Conservation (phyloP, 2,888 invertebrate genomes). For the Gasteruption jaculator region DNA sequence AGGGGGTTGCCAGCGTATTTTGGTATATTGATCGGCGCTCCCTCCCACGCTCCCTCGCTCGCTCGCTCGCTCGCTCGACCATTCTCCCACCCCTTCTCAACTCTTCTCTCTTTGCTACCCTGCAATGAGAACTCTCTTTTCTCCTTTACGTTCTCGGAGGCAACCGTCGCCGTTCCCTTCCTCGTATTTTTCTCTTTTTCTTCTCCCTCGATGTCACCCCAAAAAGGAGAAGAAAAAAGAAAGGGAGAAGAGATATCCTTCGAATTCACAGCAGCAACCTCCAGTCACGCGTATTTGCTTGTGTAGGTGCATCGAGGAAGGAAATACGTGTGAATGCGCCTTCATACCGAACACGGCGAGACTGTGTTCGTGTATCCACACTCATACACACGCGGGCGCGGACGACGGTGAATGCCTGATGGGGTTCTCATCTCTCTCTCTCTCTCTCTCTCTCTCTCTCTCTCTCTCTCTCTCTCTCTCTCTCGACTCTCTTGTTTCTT, state of each 20-base stretch:
- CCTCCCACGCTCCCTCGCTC: slow-evolving; percentile 29
- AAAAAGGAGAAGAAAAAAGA: no score
- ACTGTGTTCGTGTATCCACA: slow-evolving; percentile 9
- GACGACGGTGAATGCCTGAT: not conserved
- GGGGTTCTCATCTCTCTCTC: slow-evolving; percentile 2
- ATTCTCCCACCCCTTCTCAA: slow-evolving; percentile 24
- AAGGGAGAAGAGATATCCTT: no score
- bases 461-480: slow-evolving; percentile 2
- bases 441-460: not conserved
- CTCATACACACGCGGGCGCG: not conserved
- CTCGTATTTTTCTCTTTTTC: slow-evolving; percentile 14
- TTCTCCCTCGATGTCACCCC: slow-evolving; percentile 13
- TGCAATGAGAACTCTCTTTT: slow-evolving; percentile 16
- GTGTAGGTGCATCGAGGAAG: no score
- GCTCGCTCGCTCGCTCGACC: slow-evolving; percentile 18
- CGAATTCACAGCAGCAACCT: slow-evolving; percentile 22
- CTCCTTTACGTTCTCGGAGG: slow-evolving; percentile 27
- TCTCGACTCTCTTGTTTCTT: not conserved
- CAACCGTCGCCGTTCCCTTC: slow-evolving; percentile 26
- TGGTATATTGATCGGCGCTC: slow-evolving; percentile 51
- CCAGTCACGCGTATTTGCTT: slow-evolving; percentile 33
- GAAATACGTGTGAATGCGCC: not conserved
- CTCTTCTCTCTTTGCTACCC: slow-evolving; percentile 22
- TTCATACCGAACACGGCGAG: slow-evolving; percentile 2
- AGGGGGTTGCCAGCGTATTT: slow-evolving; percentile 49